A percentile compares a stretch with the other conserved stretches of the same genome.
phyloP scores from a whole-genome alignment of 1,140 invertebrate genomes.

The Drosophila equinoxialis region DNA sequence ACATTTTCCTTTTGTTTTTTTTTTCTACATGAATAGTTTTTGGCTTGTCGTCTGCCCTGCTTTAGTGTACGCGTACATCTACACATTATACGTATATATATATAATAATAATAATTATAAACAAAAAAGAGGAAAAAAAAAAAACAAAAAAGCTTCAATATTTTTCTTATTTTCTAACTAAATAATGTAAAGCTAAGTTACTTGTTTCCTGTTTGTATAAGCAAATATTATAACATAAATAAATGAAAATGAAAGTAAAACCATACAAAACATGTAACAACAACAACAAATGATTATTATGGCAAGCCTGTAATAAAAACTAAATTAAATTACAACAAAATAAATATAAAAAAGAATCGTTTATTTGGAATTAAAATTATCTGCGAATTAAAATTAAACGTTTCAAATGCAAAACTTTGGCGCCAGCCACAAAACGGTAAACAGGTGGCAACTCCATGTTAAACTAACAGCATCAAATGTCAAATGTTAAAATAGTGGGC shows the following conservation, averaged over 20 bases:
- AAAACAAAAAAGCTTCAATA: slow-evolving; percentile 70
- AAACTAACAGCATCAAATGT: too few relatives aligned
- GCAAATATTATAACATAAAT: slow-evolving; percentile 53
- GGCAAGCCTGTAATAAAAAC: slow-evolving; percentile 55
- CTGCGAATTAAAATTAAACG: too few relatives aligned
- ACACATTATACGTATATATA: slow-evolving; percentile 43
- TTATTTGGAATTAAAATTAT: too few relatives aligned
- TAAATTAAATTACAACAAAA: slow-evolving; percentile 49
- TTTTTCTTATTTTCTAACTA: slow-evolving; percentile 79
- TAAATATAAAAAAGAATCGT: not conserved
- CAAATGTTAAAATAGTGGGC: too few relatives aligned
- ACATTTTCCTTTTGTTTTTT: slow-evolving; percentile 59
- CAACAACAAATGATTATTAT: slow-evolving; percentile 40
- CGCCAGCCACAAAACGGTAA: not conserved
- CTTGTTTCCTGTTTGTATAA: slow-evolving; percentile 79
- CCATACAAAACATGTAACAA: slow-evolving; percentile 37
- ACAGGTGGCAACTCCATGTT: not conserved
- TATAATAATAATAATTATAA: slow-evolving; percentile 54
- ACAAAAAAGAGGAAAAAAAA: slow-evolving; percentile 38
- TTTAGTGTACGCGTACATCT: slow-evolving; percentile 64
- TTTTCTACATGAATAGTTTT: slow-evolving; percentile 54
- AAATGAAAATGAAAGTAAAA: slow-evolving; percentile 52
- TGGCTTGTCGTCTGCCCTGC: slow-evolving; percentile 42
- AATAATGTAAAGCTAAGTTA: slow-evolving; percentile 73
- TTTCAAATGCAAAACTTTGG: not conserved